Evolutionary conservation across 2,113 vertebrate genomes (phyloP), one percentile per base, ranked within the genome.

Genomic region (Leptodactylus fuscus): DNA sequence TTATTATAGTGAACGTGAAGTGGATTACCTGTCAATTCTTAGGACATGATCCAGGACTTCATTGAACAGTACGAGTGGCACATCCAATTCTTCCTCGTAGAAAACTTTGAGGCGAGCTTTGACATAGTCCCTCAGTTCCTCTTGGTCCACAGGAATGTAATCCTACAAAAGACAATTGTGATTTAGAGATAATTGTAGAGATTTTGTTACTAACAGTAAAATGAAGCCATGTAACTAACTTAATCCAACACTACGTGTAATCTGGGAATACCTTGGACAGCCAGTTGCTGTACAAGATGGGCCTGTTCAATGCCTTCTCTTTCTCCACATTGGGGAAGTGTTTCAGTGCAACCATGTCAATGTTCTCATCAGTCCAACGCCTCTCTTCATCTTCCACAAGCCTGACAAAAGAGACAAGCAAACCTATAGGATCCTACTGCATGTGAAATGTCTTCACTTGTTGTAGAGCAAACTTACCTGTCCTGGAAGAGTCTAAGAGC

Each of bases 201-300:
- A 13, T 22, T n/a, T n/a, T n/a, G n/a, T n/a, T n/a, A n/a, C n/a
- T n/a, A n/a, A 53, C 10, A 77, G 7, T 22, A 0, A 22, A 48
- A 3, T 2, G n/a, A n/a, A n/a, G n/a, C n/a, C 13, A n/a, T 0
- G 24, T 41, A 15, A 74, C 22, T 3, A 75, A 18, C 22, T 18
- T 16, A 16, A 11, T 16, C 0, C 44, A 18, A 29, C 27, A 36
- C 6, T 16, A 1, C 15, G 7, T 36, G 15, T 16, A 1, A 18
- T 27, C 24, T 27, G 15, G 24, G 10, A 2, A 24, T 86, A 96
- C 98, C 96, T 99, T 99, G 0, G 98, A 99, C 29, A 99, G 91
- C 98, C 98, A 99, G 94, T 99, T 99, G 92, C 98, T 99, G 91
- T 99, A 99, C 1, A 99, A 92, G 89, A 99, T 99, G 34, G 98